Base-by-base conservation (phyloP, 2,888 invertebrate genomes). In the Muschampia plurimacula region DNA sequence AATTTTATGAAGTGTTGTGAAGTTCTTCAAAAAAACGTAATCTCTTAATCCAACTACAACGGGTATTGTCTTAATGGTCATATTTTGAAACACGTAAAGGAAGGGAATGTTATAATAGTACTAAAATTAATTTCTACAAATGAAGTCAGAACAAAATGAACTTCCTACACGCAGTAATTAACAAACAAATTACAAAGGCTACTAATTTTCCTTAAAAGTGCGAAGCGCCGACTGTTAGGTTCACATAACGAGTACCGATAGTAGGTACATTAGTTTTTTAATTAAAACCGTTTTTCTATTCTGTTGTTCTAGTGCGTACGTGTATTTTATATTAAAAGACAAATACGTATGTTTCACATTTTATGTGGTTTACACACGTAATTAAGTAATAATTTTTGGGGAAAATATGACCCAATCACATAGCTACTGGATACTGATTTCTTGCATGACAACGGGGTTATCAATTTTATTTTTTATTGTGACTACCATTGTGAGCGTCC, bases 361-460 rank as follows among this genome's bases (percentile, higher is more conserved):
- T 85, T 82, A 85, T 84, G 81, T 80, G 75, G 69, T 82, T 83
- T 84, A 82, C 70, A 79, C 83, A 83, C 80, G 83, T 86, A 86
- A 88, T 88, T 82, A 87, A 88, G 86, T 78, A 83, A 88, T 89
- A 89, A 87, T 82, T 86, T 86, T 74, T 79, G 77, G 82, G 76
- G 79, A 86, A 87, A 80, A 83, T 86, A 86, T 85, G 81, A 46
- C 66, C 66, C 71, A 72, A 72, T 72, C 71, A 67, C 66, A 72
- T 57, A 44, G 63, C 65, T 64, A 65, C 49, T 67, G 66, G 66
- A 49, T 72, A 66, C 66, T 67, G 71, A 72, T 72, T 72, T 62
- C 66, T 72, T 49, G 70, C 57, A 71, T 71, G 70, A 71, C 70
- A 71, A 71, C 46, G 15, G 32, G 22, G 15, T 39, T 67, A 66